These are phyloP conservation scores for Sciurus vulgaris DNA, from an alignment of 2,797 vertebrate genomes.

Conservation along the genomic window DNA sequence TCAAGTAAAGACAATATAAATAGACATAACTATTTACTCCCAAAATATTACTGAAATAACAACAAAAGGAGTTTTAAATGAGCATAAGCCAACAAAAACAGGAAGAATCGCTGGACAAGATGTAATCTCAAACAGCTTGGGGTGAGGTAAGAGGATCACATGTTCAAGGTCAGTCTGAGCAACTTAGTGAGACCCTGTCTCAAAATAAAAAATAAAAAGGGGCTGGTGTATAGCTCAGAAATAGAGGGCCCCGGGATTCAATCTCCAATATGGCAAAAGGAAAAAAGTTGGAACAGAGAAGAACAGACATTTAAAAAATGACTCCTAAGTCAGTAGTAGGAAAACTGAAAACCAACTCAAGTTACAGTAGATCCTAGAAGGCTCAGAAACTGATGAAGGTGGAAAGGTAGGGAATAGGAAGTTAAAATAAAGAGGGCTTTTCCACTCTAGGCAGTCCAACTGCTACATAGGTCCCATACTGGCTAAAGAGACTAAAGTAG, in stretches of 20 bases:
- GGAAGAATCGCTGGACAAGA: background rate
- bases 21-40: background rate
- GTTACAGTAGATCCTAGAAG: background rate
- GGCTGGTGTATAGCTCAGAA: too few relatives aligned
- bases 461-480: background rate
- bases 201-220: too few relatives aligned
- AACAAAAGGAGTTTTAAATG: background rate
- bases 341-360: background rate
- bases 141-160: too few relatives aligned
- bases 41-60: slow-evolving; percentile 5
- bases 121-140: too few relatives aligned
- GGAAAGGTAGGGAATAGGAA: background rate
- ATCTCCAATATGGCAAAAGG: too few relatives aligned
- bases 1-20: background rate
- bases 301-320: too few relatives aligned
- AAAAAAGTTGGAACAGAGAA: too few relatives aligned
- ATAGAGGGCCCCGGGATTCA: too few relatives aligned
- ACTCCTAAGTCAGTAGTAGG: too few relatives aligned
- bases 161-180: too few relatives aligned
- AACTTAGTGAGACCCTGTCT: too few relatives aligned
- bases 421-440: too few relatives aligned
- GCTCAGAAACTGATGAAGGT: background rate
- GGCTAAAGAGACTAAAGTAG: background rate
- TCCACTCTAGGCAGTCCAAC: background rate
- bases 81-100: background rate